Conservation (phyloP, 1,140 invertebrate species). For the Papilio xuthus region DNA sequence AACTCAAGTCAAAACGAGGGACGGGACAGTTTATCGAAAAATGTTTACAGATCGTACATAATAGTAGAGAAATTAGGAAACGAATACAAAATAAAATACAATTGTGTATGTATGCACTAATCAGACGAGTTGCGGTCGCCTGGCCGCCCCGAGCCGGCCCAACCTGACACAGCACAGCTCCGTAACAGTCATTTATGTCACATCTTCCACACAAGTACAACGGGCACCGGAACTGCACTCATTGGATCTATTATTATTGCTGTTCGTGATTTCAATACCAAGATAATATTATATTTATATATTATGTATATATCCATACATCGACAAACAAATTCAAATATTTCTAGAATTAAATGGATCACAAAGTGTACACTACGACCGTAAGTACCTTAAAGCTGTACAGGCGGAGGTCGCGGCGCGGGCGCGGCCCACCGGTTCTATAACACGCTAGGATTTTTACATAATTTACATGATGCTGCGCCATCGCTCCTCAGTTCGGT, state of each 20-base stretch:
- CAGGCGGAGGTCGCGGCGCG: background rate
- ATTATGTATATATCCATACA: background rate
- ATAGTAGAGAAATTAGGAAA: too few relatives aligned
- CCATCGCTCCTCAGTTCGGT: background rate
- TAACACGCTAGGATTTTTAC: slow-evolving; percentile 32
- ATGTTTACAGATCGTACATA: too few relatives aligned
- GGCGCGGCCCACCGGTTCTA: background rate
- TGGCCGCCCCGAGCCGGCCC: too few relatives aligned
- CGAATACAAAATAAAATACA: too few relatives aligned
- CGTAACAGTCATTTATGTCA: too few relatives aligned
- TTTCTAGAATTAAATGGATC: slow-evolving; percentile 20
- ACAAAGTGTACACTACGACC: slow-evolving; percentile 20
- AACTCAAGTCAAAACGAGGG: too few relatives aligned
- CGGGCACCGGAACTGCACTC: background rate
- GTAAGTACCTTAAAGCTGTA: slow-evolving; percentile 4
- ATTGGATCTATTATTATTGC: background rate
- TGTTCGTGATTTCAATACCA: background rate
- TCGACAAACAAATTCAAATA: slow-evolving; percentile 12
- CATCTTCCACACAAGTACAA: background rate
- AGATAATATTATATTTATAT: background rate
- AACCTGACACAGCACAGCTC: too few relatives aligned
- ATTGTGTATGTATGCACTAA: too few relatives aligned
- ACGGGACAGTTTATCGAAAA: too few relatives aligned
- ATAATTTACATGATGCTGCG: slow-evolving; percentile 21
- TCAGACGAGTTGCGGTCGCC: too few relatives aligned